Evolutionary conservation across 2,888 invertebrate species (phyloP).

Genomic region (Polyommatus iphigenia): DNA sequence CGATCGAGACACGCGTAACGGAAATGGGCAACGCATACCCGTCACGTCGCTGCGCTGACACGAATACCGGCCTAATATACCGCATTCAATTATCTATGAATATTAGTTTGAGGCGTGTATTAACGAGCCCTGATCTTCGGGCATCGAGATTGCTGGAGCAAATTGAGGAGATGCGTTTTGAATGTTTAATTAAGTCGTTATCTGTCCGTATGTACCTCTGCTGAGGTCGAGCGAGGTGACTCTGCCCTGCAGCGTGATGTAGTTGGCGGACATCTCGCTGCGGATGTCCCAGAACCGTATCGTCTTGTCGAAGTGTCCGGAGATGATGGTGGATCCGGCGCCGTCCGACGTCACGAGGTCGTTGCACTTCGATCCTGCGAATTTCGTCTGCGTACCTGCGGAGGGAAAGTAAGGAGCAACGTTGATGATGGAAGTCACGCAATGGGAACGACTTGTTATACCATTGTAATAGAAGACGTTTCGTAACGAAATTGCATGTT

Average conservation of each 20-base stretch:
- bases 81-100: conserved; percentile 65
- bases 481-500: conserved; percentile 37
- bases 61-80: conserved; percentile 70
- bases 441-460: conserved; percentile 33
- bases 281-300: conserved; percentile 98
- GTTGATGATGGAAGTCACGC: conserved; percentile 27
- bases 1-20: conserved; percentile 73
- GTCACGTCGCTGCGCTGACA: conserved; percentile 68
- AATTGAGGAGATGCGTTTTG: conserved; percentile 32
- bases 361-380: conserved; percentile 98
- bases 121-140: conserved; percentile 52
- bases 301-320: conserved; percentile 98
- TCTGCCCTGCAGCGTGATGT: conserved; percentile 94
- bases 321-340: conserved; percentile 93
- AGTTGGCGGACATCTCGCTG: conserved; percentile 90
- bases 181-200: conserved; percentile 41
- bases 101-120: conserved; percentile 56
- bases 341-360: conserved; percentile 96
- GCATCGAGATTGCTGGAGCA: conserved; percentile 40
- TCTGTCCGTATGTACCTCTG: conserved; percentile 82
- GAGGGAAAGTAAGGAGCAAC: conserved; percentile 30
- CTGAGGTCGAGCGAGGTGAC: conserved; percentile 97
- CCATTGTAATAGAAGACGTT: conserved; percentile 34
- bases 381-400: conserved; percentile 93
- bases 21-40: conserved; percentile 71